Evolutionary conservation across 2,888 invertebrate species (phyloP), one percentile per base, ranked within the genome.

Genomic region (Cosmia trapezina): DNA sequence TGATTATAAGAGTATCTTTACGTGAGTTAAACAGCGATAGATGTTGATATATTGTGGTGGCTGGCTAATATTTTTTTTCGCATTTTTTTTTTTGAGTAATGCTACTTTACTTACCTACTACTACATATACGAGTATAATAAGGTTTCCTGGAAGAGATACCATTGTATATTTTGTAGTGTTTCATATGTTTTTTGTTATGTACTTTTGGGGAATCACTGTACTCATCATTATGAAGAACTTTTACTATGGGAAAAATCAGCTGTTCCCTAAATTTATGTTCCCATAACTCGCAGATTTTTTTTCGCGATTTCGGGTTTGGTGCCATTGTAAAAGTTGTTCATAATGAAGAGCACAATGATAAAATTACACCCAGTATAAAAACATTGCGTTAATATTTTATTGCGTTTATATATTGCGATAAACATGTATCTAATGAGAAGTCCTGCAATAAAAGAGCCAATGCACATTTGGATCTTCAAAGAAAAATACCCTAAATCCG

Each of bases 1-100:
- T 71, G 54, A 70, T 73, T 51, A 81, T 43, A 70, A 41, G 7
- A 65, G 28, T 60, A 64, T 12, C 11, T 57, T 53, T 19, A 59
- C 11, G 33, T n/a, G 37, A 45, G 7, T 62, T 57, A 19, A 49
- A 33, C 7, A 62, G 4, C 41, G 41, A 41, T 14, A 9, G 4
- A 47, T 9, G 11, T 7, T 60, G n/a, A 41, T 59, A 33, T 62
- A 43, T 33, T 11, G 5, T 41, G 28, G 8, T 22, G 11, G 19
- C 22, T 22, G 37, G 37, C 37, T 14, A 28, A 28, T 28, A 28
- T 28, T 33, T 43, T 12, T 12, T 51, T 9, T 2, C 9, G n/a
- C 3, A 28, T 28, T n/a, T 33, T 53, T 53, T 33, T 5, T 37
- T 33, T 28, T 22, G 17, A 45, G 12, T 11, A 45, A 19, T 7